phyloP scores from a whole-genome alignment of 2,113 vertebrate species.

The Xiphophorus maculatus region DNA sequence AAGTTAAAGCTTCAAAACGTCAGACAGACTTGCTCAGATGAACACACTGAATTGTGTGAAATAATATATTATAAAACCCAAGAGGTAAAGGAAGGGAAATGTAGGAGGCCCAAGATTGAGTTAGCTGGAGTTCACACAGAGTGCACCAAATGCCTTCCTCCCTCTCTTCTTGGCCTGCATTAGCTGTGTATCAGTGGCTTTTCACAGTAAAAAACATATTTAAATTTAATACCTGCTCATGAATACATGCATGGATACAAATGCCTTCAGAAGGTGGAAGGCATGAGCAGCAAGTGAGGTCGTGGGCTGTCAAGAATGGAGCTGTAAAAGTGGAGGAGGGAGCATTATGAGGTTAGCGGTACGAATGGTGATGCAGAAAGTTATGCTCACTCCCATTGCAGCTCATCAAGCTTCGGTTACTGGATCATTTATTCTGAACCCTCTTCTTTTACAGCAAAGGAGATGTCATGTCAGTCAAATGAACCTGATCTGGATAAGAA shows the following conservation, averaged over 20 bases:
- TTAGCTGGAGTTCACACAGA: slow-evolving; percentile 68
- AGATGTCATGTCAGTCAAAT: background rate
- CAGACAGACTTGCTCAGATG: slow-evolving; percentile 45
- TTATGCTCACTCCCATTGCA: background rate
- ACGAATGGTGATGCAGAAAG: slow-evolving; percentile 6
- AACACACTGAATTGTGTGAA: slow-evolving; percentile 56
- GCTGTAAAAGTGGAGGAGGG: slow-evolving; percentile 30
- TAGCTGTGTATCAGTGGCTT: slow-evolving; percentile 60
- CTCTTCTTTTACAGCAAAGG: background rate
- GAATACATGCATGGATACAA: slow-evolving; percentile 77
- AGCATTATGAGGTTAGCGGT: slow-evolving; percentile 9
- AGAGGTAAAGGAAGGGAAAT: slow-evolving; percentile 32
- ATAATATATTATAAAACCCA: slow-evolving; percentile 50
- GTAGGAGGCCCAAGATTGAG: slow-evolving; percentile 47
- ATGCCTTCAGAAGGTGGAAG: slow-evolving; percentile 52
- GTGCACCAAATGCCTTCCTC: slow-evolving; percentile 53
- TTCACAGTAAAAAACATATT: slow-evolving; percentile 65
- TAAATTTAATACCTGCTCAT: slow-evolving; percentile 70
- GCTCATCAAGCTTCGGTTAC: slow-evolving; percentile 18
- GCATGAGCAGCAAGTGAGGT: slow-evolving; percentile 56
- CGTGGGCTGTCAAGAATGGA: slow-evolving; percentile 55
- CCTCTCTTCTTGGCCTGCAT: slow-evolving; percentile 36
- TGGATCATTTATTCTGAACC: background rate
- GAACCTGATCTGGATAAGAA: background rate
- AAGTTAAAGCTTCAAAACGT: slow-evolving; percentile 39